Evolutionary conservation across 2,888 invertebrate species (phyloP).

Genomic region (Apodemia mormo): DNA sequence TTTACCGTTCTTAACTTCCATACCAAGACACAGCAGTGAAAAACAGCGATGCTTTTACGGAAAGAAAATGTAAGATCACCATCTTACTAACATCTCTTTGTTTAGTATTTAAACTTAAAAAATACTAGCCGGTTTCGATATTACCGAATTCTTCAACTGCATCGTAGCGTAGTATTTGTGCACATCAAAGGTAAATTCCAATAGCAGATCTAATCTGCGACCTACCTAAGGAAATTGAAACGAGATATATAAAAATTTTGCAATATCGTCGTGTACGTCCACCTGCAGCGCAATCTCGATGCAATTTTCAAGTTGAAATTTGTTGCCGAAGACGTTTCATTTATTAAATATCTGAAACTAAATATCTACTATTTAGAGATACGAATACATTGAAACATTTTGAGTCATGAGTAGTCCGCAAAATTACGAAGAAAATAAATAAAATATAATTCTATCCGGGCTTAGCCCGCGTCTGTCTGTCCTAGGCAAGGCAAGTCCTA

Average conservation of each 20-base stretch:
- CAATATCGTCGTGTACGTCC: constrained; percentile 23
- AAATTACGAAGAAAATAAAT: no score
- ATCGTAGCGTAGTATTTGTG: constrained; percentile 18
- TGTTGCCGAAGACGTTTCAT: constrained; percentile 20
- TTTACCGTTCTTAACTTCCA: no score
- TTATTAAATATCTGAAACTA: constrained; percentile 19
- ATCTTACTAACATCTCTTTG: no score
- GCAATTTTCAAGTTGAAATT: constrained; percentile 23
- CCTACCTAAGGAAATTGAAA: constrained; percentile 26
- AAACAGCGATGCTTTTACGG: no score
- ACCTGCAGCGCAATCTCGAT: constrained; percentile 24
- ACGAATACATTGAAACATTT: no score
- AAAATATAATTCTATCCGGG: no score
- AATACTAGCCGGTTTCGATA: background rate
- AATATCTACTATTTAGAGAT: constrained; percentile 2
- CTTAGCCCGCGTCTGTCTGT: no score
- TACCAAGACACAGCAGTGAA: no score
- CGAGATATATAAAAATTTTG: constrained; percentile 27
- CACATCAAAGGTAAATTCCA: constrained; percentile 25
- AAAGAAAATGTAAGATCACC: no score
- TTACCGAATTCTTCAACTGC: background rate
- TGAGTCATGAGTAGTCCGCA: no score
- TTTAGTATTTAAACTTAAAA: no score
- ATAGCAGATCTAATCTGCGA: constrained; percentile 25
- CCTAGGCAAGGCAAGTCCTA: no score